Evolutionary conservation across 2,888 invertebrate genomes (phyloP).

Genomic region (Mythimna albipuncta): DNA sequence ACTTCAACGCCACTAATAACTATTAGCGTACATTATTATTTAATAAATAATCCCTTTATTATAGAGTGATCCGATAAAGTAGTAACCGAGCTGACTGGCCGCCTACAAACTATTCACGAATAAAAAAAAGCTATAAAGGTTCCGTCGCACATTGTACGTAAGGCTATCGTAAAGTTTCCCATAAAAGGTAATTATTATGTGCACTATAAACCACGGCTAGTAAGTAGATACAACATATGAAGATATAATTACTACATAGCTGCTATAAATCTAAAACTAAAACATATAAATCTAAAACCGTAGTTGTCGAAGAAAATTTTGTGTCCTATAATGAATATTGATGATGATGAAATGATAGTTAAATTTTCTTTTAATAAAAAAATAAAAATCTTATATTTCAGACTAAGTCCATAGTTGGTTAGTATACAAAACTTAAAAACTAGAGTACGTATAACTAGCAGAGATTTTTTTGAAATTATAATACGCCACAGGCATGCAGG

Average conservation of each 20-base stretch:
- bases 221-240: too few relatives aligned
- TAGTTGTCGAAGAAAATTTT: background rate
- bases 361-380: background rate
- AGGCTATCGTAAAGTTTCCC: background rate
- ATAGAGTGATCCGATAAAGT: conserved; percentile 64
- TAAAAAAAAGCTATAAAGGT: conserved; percentile 16
- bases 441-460: too few relatives aligned
- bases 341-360: background rate
- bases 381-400: too few relatives aligned
- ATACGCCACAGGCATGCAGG: too few relatives aligned
- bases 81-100: conserved; percentile 42
- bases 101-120: conserved; percentile 36
- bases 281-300: background rate
- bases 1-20: conserved; percentile 30
- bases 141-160: conserved; percentile 19
- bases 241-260: too few relatives aligned
- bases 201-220: too few relatives aligned
- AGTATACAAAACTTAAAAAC: too few relatives aligned
- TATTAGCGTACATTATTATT: conserved; percentile 61
- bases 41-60: conserved; percentile 61
- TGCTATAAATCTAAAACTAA: background rate
- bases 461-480: too few relatives aligned
- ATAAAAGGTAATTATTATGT: background rate
- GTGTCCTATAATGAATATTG: background rate
- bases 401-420: too few relatives aligned